phyloP scores from a whole-genome alignment of 2,113 vertebrate genomes.

The Amphiprion ocellaris region DNA sequence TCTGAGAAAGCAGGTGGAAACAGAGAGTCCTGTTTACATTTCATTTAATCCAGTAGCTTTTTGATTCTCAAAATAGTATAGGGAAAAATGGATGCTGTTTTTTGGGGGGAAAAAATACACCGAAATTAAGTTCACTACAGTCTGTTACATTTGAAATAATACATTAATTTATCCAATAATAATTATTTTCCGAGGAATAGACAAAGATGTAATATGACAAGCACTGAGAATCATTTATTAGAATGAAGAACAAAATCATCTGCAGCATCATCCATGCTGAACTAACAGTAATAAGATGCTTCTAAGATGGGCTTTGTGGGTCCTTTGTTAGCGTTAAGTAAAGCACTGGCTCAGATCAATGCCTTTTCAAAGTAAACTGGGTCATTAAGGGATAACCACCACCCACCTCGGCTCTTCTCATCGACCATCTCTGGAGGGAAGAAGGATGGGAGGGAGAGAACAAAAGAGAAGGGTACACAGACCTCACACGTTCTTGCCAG shows the following conservation, averaged over 20 bases:
- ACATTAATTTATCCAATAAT: conserved; percentile 19
- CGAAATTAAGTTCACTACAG: conserved; percentile 3
- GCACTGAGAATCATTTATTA: conserved; percentile 23
- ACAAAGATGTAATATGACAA: conserved; percentile 28
- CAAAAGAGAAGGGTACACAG: conserved; percentile 47
- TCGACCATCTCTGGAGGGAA: conserved; percentile 70
- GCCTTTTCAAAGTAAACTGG: conserved; percentile 78
- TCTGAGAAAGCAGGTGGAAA: conserved; percentile 4
- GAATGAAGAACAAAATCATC: conserved; percentile 39
- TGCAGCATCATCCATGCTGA: conserved; percentile 31
- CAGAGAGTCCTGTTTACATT: conserved; percentile 20
- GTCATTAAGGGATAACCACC: conserved; percentile 81
- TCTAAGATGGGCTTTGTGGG: conserved; percentile 54
- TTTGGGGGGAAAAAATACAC: background rate
- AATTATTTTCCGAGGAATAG: conserved; percentile 27
- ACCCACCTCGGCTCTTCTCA: conserved; percentile 77
- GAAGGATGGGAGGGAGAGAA: conserved; percentile 44
- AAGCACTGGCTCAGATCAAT: conserved; percentile 73
- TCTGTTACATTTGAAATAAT: conserved; percentile 18
- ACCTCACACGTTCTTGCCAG: conserved; percentile 53
- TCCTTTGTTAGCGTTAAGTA: conserved; percentile 69
- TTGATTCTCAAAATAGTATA: conserved; percentile 12
- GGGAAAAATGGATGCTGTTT: conserved; percentile 2
- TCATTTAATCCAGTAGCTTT: conserved; percentile 11
- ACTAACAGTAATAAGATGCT: conserved; percentile 27